Conservation (phyloP, 1,140 invertebrate species). For the Cataglyphis hispanica region DNA sequence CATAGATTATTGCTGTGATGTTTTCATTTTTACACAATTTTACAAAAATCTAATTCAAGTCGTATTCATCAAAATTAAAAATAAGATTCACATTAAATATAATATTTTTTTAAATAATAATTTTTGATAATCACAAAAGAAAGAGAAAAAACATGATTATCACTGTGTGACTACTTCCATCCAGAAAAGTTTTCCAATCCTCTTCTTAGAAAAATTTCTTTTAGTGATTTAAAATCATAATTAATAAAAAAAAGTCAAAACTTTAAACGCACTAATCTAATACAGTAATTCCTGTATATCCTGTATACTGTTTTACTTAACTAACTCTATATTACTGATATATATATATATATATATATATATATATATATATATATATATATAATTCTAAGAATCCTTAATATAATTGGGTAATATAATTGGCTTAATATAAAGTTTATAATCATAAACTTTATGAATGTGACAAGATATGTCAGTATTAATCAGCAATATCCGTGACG, state of each 20-base stretch:
- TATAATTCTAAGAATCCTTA: too few species aligned
- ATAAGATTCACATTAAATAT: neutral
- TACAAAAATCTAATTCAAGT: neutral
- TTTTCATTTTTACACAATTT: neutral
- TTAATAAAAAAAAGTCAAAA: constrained; percentile 5
- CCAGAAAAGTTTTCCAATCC: neutral
- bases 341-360: neutral
- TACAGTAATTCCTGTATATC: neutral
- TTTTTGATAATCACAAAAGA: neutral
- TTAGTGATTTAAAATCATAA: neutral
- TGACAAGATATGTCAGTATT: neutral
- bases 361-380: too few species aligned
- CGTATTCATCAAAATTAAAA: neutral
- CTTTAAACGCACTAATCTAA: neutral
- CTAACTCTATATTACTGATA: neutral
- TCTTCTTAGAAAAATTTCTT: neutral
- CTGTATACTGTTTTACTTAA: neutral
- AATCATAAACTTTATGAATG: constrained; percentile 15
- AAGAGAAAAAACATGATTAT: neutral
- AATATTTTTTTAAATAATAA: neutral
- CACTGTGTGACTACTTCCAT: neutral
- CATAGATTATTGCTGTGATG: neutral
- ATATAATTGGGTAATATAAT: too few species aligned
- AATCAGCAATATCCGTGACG: neutral
- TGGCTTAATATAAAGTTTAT: too few species aligned